Base-by-base conservation (phyloP, 2,113 vertebrate genomes). In the Balaeniceps rex region DNA sequence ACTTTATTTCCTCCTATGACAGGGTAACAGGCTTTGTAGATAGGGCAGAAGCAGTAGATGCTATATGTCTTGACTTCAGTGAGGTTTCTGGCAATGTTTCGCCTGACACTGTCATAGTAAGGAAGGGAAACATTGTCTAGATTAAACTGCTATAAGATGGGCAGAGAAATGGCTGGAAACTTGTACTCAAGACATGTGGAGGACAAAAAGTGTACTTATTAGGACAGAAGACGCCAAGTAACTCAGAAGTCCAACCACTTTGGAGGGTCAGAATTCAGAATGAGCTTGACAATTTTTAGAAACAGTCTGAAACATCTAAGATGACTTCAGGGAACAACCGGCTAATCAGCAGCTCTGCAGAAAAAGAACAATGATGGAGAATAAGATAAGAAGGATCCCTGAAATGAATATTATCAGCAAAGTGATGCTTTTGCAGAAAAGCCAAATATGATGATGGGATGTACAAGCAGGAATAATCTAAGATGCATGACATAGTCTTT, bases 381-480 rank as follows among this genome's bases (percentile, higher is more conserved):
- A n/a, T 44, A 84, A 85, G 63, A 76, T 80, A 66, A 55, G 57
- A 84, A 65, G 19, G 19, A 91, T 86, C 66, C 46, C 49, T 85
- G 75, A 90, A 95, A 96, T 88, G 6, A 94, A 69, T 80, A 68
- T 47, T 64, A 76, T 88, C 82, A 93, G 34, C 52, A 87, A 93
- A 93, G 38, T 82, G 78, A 77, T 75, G 80, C 49, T 95, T 93
- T 49, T 49, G 57, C 58, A 88, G 90, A 80, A 91, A 95, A 95
- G 49, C 36, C 82, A 86, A 90, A 88, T 80, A 23, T 47, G 82
- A n/a, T 90, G 87, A 91, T 14, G 49, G 63, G 36, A 91, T 80
- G 58, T 69, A 85, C 19, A 83, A 71, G 24, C 57, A 87, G 34
- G n/a, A 91, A 83, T 72, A 91, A 88, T 93, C n/a, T 82, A 76